Evolutionary conservation across 37 sponge, comb jelly and placozoan species (phyloP).

Genomic region (Corticium candelabrum): DNA sequence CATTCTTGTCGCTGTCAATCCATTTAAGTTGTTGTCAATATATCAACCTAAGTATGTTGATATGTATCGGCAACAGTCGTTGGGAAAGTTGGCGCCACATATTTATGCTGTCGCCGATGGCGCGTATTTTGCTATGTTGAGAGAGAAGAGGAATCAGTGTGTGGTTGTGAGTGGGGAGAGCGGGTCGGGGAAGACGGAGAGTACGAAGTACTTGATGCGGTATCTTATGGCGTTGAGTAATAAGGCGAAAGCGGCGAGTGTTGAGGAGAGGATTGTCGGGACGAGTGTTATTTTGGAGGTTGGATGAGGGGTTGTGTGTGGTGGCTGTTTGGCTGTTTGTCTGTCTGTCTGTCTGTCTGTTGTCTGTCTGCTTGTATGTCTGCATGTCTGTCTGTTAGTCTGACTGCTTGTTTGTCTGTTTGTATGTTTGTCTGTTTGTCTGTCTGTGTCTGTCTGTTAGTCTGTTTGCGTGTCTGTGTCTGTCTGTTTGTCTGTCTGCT

Average conservation of each 20-base stretch:
- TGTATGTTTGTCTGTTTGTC: not conserved
- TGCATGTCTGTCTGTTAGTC: not conserved
- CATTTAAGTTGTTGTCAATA: slow-evolving; percentile 71
- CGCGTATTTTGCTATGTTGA: slow-evolving; percentile 68
- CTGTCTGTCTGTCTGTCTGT: not conserved
- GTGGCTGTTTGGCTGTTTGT: not conserved
- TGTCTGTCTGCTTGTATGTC: not conserved
- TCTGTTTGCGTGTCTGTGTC: too few species aligned
- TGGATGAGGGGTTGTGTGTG: slow-evolving; percentile 2
- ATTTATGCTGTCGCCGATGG: slow-evolving; percentile 84
- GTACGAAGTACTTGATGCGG: slow-evolving; percentile 79
- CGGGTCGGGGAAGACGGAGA: slow-evolving; percentile 88
- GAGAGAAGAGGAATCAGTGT: slow-evolving; percentile 54
- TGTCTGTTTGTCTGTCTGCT: too few species aligned
- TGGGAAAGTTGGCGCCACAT: slow-evolving; percentile 73
- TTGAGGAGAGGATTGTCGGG: slow-evolving; percentile 73
- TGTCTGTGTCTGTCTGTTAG: too few species aligned
- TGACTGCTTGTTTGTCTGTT: not conserved
- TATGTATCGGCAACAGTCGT: slow-evolving; percentile 45
- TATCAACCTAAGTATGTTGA: slow-evolving; percentile 78
- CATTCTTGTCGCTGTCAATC: slow-evolving; percentile 86
- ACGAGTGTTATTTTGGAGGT: slow-evolving; percentile 81
- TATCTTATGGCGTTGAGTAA: slow-evolving; percentile 72
- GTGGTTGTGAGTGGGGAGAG: slow-evolving; percentile 90
- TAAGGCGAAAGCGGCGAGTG: slow-evolving; percentile 52